A percentile compares a stretch with the other conserved stretches of the same genome.
Conservation (phyloP, 1,140 invertebrate genomes). For the Ptiloglossa arizonensis region DNA sequence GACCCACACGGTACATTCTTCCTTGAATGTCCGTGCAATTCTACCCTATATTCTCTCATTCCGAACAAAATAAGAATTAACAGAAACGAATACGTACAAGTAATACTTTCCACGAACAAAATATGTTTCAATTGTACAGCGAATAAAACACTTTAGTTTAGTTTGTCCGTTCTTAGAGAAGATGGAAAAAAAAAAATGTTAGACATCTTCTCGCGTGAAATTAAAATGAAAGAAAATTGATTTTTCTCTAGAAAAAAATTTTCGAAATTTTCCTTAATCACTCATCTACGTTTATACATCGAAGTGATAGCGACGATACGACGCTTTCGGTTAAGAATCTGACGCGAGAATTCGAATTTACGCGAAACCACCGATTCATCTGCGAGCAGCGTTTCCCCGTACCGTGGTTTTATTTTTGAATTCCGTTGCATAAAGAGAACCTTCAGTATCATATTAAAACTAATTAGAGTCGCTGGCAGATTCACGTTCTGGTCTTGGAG, state of each 20-base stretch:
- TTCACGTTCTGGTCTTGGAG: no score
- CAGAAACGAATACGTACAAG: background rate
- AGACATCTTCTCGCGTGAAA: no score
- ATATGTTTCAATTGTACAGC: no score
- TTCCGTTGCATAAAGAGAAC: background rate
- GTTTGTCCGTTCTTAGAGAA: no score
- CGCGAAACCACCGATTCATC: background rate
- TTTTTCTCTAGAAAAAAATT: no score
- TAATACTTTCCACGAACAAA: no score
- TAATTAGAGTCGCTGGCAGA: background rate
- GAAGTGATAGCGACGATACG: no score
- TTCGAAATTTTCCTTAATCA: background rate
- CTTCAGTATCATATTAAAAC: background rate
- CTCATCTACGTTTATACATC: no score
- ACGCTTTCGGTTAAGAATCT: no score
- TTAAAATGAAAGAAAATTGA: no score
- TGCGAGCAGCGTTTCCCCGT: background rate
- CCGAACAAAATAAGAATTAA: background rate
- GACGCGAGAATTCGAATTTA: conserved; percentile 8
- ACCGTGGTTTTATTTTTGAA: background rate
- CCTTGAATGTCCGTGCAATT: background rate
- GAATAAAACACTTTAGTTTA: no score
- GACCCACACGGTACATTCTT: background rate
- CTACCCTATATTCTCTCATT: background rate
- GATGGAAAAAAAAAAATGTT: no score